Percentiles rank a stretch among this genome's conserved stretches.
These are phyloP conservation scores for Neocrepidodera transversa DNA, from an alignment of 2,888 invertebrate genomes.

Conservation along the genomic window DNA sequence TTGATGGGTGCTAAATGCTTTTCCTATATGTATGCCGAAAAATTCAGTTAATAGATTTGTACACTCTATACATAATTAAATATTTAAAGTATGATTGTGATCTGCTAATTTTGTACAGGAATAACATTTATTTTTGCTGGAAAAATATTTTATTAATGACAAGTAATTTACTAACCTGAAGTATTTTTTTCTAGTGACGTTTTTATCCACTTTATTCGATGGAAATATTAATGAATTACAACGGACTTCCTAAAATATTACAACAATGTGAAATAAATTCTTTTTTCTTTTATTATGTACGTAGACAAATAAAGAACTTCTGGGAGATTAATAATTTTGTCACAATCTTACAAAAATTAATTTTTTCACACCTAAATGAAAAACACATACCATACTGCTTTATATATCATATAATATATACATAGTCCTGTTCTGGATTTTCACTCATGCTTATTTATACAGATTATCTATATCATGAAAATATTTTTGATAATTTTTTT, in stretches of 20 bases:
- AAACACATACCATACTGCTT: constrained; percentile 51
- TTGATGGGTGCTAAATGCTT: too few relatives aligned
- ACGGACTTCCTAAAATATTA: constrained; percentile 38
- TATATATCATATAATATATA: constrained; percentile 44
- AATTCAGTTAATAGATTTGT: too few relatives aligned
- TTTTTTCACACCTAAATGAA: constrained; percentile 47
- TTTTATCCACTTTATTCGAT: background rate
- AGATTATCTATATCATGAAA: constrained; percentile 58
- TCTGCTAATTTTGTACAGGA: too few relatives aligned
- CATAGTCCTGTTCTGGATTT: constrained; percentile 45
- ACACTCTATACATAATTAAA: too few relatives aligned
- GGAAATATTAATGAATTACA: constrained; percentile 34
- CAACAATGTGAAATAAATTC: constrained; percentile 44
- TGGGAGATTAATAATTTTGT: constrained; percentile 39
- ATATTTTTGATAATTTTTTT: constrained; percentile 58
- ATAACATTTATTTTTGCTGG: too few relatives aligned
- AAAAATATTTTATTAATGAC: too few relatives aligned
- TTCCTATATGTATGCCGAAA: too few relatives aligned
- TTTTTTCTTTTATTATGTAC: constrained; percentile 29
- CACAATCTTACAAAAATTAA: constrained; percentile 50
- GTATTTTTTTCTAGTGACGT: too few relatives aligned
- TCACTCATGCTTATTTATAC: constrained; percentile 53
- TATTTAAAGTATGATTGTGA: too few relatives aligned
- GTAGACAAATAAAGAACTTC: constrained; percentile 47
- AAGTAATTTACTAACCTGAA: too few relatives aligned